Base-by-base conservation (phyloP, 2,797 vertebrate species). In the Borostomias antarcticus region DNA sequence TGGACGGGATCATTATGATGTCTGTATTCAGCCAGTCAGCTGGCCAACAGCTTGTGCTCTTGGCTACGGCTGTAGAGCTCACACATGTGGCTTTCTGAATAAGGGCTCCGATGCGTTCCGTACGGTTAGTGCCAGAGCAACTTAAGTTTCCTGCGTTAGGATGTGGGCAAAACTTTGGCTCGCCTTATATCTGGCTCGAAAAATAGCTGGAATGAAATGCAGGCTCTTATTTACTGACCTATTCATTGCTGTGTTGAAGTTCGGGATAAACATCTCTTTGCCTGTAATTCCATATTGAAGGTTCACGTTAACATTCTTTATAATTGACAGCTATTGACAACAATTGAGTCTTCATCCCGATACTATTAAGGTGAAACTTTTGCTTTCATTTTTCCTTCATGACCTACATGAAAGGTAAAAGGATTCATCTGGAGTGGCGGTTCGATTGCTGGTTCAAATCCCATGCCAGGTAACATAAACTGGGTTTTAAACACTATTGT, bases 161-260 rank as follows among this genome's bases (percentile, higher is more conserved):
- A 88, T 90, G 88, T 90, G 88, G 88, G 88, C 87, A 90, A 76
- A 80, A 66, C 73, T 62, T 85, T 84, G 84, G 82, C 85, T 21
- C 74, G 72, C 66, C 73, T 74, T 76, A 73, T 77, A 75, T 81
- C 85, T 86, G 87, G 85, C 82, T 75, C 76, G 17, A 77, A 32
- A 53, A 29, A 53, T 72, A 82, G 81, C 79, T 83, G 79, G 81
- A 78, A 76, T 79, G 60, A 82, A 76, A 77, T 25, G 59, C 82
- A 37, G 43, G 80, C 83, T 85, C 76, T 70, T 79, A 84, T 83
- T 87, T 85, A 81, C 80, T 76, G 50, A 76, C 76, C 82, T 86
- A 84, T 84, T 88, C 77, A 82, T 78, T 79, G 79, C 68, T 47
- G 76, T 3, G 1, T 64, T 37, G 52, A 62, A 80, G 77, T 78